Base-by-base conservation (phyloP, 1,140 invertebrate species). In the Trachymyrmex septentrionalis region DNA sequence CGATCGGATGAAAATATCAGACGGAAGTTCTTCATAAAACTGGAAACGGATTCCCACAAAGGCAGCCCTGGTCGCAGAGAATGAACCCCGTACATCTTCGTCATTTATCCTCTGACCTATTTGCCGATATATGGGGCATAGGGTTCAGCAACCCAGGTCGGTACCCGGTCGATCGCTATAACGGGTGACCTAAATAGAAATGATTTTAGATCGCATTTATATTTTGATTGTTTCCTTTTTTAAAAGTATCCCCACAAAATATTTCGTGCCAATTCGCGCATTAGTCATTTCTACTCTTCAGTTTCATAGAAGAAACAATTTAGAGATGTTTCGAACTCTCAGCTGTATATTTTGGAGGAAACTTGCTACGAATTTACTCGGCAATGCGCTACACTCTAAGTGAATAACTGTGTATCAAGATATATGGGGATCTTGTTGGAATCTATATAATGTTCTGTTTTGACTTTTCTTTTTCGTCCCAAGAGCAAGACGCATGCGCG, bases 21-120 rank as follows among this genome's bases (percentile, higher is more conserved):
- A 30, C 30, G 30, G 34, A 66, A 34, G 27, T 44, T 64, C 38
- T 44, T 38, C 55, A 34, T 82, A 73, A 73, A 73, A 59, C 24
- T 38, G 24, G 12, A 82, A 59, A 7, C 19, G 53, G 6, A 57
- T 21, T 59, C 14, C 12, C 10, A 30, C 59, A 73, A 84, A 75
- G 72, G 38, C n/a, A 21, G 55, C 19, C 9, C 27, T 38, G 24
- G 16, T 57, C 30, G 34, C 55, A n/a, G 34, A 61, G 59, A 38
- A 87, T 44, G 55, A 85, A 12, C 61, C 63, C 69, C 80, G 87
- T 88, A 38, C 21, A 59, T 86, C 86, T 88, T 90, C 59, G 88
- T 90, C 89, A 71, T 90, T 88, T 90, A 86, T 90, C 73, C 72
- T 86, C 85, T 93, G 93, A 91, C 92, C 93, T 87, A 93, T 92